Evolutionary conservation across 2,888 invertebrate species (phyloP).

Genomic region (Drosophila buzzatii): DNA sequence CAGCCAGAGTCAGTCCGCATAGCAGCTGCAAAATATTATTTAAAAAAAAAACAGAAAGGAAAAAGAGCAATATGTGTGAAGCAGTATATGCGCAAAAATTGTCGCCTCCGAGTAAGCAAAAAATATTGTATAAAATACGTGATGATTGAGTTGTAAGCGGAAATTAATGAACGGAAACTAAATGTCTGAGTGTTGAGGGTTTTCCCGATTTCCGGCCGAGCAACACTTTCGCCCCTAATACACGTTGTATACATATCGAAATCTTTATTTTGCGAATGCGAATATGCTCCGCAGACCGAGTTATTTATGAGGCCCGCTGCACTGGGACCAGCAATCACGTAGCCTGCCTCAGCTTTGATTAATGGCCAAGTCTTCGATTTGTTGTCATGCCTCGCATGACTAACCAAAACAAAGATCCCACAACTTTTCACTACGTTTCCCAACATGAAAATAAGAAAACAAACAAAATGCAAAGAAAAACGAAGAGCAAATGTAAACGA

Average conservation of each 20-base stretch:
- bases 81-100: conserved; percentile 61
- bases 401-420: conserved; percentile 54
- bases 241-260: conserved; percentile 39
- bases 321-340: conserved; percentile 67
- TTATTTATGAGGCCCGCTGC: conserved; percentile 66
- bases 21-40: conserved; percentile 17
- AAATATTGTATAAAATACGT: conserved; percentile 16
- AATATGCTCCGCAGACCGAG: conserved; percentile 32
- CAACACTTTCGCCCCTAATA: conserved; percentile 32
- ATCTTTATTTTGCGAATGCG: conserved; percentile 38
- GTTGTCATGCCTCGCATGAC: conserved; percentile 37
- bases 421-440: conserved; percentile 67
- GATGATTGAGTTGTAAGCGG: conserved; percentile 75
- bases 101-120: conserved; percentile 28
- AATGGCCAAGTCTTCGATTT: conserved; percentile 67
- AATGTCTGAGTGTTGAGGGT: conserved; percentile 53
- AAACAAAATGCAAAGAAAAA: conserved; percentile 9
- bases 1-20: conserved; percentile 27
- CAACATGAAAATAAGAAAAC: conserved; percentile 23
- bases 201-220: conserved; percentile 35
- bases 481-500: conserved; percentile 30
- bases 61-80: no score
- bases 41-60: background rate
- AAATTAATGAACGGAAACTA: conserved; percentile 81
- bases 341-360: conserved; percentile 58